Evolutionary conservation across 2,888 invertebrate species (phyloP).

Genomic region (Teinopalpus imperialis): DNA sequence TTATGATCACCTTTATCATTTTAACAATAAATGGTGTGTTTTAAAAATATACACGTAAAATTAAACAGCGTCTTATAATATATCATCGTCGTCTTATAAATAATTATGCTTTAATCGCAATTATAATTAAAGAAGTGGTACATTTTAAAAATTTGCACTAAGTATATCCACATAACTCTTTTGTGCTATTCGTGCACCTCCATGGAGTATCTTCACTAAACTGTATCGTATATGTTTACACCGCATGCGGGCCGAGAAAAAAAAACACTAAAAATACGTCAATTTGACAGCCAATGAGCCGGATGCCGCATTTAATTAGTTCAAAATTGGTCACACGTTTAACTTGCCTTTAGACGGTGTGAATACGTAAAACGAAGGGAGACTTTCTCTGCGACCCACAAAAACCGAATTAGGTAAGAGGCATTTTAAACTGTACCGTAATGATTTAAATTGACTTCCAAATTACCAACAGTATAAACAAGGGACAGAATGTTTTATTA

Average conservation of each 20-base stretch:
- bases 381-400: slow-evolving; percentile 18
- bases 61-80: too few species aligned
- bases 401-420: slow-evolving; percentile 23
- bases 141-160: too few species aligned
- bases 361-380: slow-evolving; percentile 24
- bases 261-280: slow-evolving; percentile 44
- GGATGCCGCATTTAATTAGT: slow-evolving; percentile 74
- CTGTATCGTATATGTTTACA: slow-evolving; percentile 62
- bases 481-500: neutral
- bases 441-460: slow-evolving; percentile 20
- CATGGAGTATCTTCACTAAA: slow-evolving; percentile 49
- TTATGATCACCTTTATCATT: too few species aligned
- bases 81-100: too few species aligned
- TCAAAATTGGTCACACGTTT: slow-evolving; percentile 65
- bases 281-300: slow-evolving; percentile 73
- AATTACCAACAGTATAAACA: slow-evolving; percentile 10
- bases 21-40: too few species aligned
- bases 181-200: slow-evolving; percentile 33
- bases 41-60: too few species aligned
- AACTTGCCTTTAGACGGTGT: slow-evolving; percentile 22
- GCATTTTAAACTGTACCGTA: slow-evolving; percentile 14
- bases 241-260: slow-evolving; percentile 34
- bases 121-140: too few species aligned
- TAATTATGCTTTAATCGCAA: too few species aligned
- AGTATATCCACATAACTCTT: slow-evolving; percentile 36